A percentile compares a stretch with the other conserved stretches of the same genome.
Evolutionary conservation across 2,888 invertebrate genomes (phyloP).

Genomic region (Pristionchus fissidentatus): DNA sequence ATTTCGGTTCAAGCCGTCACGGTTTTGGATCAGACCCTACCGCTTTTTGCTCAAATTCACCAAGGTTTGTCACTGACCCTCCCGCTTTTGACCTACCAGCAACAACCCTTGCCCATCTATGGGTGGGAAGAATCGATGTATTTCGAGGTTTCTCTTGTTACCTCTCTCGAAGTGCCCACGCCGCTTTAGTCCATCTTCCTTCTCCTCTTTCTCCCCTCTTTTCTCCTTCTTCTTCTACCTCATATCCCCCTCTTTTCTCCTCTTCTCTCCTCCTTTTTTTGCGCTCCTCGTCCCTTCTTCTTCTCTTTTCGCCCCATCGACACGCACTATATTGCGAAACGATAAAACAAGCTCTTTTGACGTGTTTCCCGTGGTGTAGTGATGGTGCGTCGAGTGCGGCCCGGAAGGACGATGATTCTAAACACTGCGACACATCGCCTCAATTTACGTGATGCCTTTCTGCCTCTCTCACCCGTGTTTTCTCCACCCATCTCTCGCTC

Average conservation of each 20-base stretch:
- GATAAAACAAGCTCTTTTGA: neutral
- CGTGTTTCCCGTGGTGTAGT: neutral
- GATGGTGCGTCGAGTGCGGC: neutral
- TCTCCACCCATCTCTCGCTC: neutral
- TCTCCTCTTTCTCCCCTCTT: neutral
- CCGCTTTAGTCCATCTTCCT: too few species aligned
- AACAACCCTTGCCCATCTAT: too few species aligned
- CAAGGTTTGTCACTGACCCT: too few species aligned
- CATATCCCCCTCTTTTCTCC: too few species aligned
- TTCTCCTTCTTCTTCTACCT: neutral
- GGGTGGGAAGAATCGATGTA: too few species aligned
- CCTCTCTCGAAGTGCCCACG: too few species aligned
- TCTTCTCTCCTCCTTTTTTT: neutral
- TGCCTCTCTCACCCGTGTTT: neutral
- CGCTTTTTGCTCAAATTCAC: too few species aligned
- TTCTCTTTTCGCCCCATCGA: slow-evolving; percentile 10
- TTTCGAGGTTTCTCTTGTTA: too few species aligned
- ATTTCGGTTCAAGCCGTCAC: too few species aligned
- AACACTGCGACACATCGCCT: neutral
- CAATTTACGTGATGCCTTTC: neutral
- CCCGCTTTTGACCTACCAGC: too few species aligned
- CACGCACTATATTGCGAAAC: neutral
- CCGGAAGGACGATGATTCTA: neutral
- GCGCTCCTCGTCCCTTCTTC: neutral
- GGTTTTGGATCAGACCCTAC: too few species aligned